A percentile compares a stretch with the other conserved stretches of the same genome.
These are phyloP conservation scores for Agrilus mali DNA, from an alignment of 2,888 invertebrate species.

Conservation along the genomic window DNA sequence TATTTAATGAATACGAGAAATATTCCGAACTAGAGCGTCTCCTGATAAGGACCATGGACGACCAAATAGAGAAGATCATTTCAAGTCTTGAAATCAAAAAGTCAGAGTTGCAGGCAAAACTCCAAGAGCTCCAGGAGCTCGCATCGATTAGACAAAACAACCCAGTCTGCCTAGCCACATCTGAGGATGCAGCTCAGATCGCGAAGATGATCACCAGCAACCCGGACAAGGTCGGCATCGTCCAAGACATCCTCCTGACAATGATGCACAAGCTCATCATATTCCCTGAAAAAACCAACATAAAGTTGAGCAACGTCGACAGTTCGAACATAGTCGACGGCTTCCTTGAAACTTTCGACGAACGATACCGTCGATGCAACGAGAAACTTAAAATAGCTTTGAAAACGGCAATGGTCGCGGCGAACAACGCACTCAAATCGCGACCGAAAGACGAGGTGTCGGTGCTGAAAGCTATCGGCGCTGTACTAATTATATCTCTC, in stretches of 20 bases:
- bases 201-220: constrained; percentile 27
- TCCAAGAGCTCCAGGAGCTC: constrained; percentile 29
- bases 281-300: constrained; percentile 30
- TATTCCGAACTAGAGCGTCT: constrained; percentile 21
- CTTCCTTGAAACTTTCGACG: constrained; percentile 16
- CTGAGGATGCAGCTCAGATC: constrained; percentile 26
- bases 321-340: constrained; percentile 18
- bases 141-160: constrained; percentile 25
- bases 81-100: constrained; percentile 30
- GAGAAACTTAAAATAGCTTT: constrained; percentile 26
- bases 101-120: constrained; percentile 24
- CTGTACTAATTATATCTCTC: constrained; percentile 25
- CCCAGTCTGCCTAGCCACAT: constrained; percentile 27
- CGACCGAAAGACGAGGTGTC: constrained; percentile 32
- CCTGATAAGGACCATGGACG: constrained; percentile 23
- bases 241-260: constrained; percentile 30
- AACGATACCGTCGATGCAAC: constrained; percentile 5
- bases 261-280: constrained; percentile 28
- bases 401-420: constrained; percentile 30
- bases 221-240: constrained; percentile 26
- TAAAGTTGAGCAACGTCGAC: constrained; percentile 30
- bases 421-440: constrained; percentile 31
- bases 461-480: constrained; percentile 27
- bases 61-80: constrained; percentile 30
- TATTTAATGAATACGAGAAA: constrained; percentile 11